Base-by-base conservation (phyloP, 1,140 invertebrate species). In the Calephelis virginiensis region DNA sequence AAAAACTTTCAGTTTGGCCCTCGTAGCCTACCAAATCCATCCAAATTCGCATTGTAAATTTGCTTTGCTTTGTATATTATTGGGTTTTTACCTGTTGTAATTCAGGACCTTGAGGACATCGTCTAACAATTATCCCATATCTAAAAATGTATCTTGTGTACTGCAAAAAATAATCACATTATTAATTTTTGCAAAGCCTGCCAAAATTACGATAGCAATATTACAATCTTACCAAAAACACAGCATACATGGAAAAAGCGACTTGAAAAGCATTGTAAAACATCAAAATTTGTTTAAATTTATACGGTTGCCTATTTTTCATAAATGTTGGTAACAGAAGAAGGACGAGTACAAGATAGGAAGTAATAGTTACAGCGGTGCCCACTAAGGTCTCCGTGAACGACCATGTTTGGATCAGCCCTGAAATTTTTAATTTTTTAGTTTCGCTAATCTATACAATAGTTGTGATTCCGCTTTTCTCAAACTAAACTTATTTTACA, bases 241-340 rank as follows among this genome's bases (percentile, higher is more conserved):
- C 92, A 60, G 96, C 82, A 83, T 94, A 95, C 9, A 92, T 76
- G 67, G 94, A 95, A 73, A 95, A 94, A 38, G 94, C 11, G 8
- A 96, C 94, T 92, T 96, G 94, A 66, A 93, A 92, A 3, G 92
- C 92, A 74, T 97, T 97, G 81, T 97, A 97, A 13, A 92, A 71
- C 50, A 95, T 91, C 72, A 96, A 88, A 14, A 94, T 47, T 3
- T 80, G 86, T 47, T 94, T 94, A 0, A 97, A 82, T 63, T 95
- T 85, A 69, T 93, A 95, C 1, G 95, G 92, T 72, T 93, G 86
- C 61, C 94, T 92, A 59, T 94, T 92, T 74, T 93, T 93, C 96
- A 97, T 97, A 68, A 93, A 92, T 68, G 86, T 84, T 37, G 95
- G 95, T 61, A 96, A 94, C 49, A 94, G 77, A 75, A 93, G 93